Conservation (phyloP, 2,797 vertebrate species). For the Bucorvus abyssinicus region DNA sequence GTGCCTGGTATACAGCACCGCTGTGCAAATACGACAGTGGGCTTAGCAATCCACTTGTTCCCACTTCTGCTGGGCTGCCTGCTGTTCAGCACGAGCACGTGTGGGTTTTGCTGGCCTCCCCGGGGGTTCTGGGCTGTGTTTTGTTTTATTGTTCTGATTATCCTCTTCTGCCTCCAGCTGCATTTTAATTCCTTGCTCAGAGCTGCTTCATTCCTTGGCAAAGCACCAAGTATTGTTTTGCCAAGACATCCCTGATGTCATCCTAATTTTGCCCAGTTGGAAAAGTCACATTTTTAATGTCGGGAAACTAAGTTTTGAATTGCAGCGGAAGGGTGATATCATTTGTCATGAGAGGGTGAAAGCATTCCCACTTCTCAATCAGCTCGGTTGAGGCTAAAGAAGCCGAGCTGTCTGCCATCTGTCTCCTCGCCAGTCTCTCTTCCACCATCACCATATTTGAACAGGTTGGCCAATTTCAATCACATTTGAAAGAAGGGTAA, state of each 20-base stretch:
- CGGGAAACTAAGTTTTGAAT: constrained; percentile 38
- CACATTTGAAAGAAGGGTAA: not conserved
- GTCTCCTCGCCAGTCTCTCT: constrained; percentile 51
- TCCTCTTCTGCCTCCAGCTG: constrained; percentile 24
- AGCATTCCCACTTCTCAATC: constrained; percentile 54
- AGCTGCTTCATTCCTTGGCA: not conserved
- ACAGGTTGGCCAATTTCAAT: constrained; percentile 46
- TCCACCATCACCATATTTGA: constrained; percentile 16
- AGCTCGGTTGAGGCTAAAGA: constrained; percentile 42
- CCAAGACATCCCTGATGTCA: not conserved
- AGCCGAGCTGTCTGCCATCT: constrained; percentile 64
- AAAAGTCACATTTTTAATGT: constrained; percentile 50
- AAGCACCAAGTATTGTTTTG: constrained; percentile 21
- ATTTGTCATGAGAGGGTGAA: constrained; percentile 49
- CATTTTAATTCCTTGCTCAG: constrained; percentile 12
- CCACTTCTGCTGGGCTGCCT: not conserved
- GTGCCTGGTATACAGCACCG: not conserved
- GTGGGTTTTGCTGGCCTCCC: not conserved
- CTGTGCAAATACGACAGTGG: rapidly evolving
- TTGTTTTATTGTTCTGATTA: constrained; percentile 14
- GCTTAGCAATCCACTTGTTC: not conserved
- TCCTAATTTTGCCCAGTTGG: constrained; percentile 43
- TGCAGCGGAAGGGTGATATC: not conserved
- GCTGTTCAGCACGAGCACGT: rapidly evolving
- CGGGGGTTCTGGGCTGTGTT: not conserved